Evolutionary conservation across 2,797 vertebrate genomes (phyloP).

Genomic region (Pipistrellus pygmaeus): DNA sequence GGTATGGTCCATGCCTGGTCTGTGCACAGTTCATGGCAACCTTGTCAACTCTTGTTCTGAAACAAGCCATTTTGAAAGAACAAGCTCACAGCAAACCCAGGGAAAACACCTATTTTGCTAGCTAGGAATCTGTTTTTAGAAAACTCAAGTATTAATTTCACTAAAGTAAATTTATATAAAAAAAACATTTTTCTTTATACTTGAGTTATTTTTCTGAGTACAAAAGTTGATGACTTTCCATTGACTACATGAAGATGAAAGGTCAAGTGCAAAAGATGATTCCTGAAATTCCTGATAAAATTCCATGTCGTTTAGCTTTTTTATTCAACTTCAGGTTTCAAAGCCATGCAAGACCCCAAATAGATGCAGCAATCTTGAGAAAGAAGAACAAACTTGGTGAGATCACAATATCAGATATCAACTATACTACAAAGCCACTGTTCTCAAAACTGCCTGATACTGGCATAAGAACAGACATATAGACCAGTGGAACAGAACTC

Average conservation of each 20-base stretch:
- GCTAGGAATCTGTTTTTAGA: constrained; percentile 32
- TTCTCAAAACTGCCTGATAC: too few species aligned
- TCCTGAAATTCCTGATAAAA: not conserved
- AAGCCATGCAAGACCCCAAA: not conserved
- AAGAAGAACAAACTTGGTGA: too few species aligned
- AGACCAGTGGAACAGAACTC: too few species aligned
- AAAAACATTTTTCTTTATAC: constrained; percentile 26
- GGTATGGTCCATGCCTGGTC: not conserved
- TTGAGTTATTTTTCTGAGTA: not conserved
- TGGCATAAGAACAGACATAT: too few species aligned
- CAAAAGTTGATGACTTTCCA: constrained; percentile 20
- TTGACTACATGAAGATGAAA: constrained; percentile 13
- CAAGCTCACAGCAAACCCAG: not conserved
- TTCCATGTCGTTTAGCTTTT: not conserved
- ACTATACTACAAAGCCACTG: too few species aligned
- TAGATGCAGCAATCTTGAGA: too few species aligned
- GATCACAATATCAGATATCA: too few species aligned
- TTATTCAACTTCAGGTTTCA: constrained; percentile 55
- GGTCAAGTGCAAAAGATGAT: not conserved
- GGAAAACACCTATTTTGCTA: not conserved
- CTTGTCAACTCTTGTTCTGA: not conserved
- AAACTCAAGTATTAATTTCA: constrained; percentile 38
- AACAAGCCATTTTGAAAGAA: constrained; percentile 29
- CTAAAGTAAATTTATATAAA: constrained; percentile 37
- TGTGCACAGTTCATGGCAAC: too few species aligned